phyloP scores from a whole-genome alignment of 2,113 vertebrate species.

The Sakesphorus luctuosus region DNA sequence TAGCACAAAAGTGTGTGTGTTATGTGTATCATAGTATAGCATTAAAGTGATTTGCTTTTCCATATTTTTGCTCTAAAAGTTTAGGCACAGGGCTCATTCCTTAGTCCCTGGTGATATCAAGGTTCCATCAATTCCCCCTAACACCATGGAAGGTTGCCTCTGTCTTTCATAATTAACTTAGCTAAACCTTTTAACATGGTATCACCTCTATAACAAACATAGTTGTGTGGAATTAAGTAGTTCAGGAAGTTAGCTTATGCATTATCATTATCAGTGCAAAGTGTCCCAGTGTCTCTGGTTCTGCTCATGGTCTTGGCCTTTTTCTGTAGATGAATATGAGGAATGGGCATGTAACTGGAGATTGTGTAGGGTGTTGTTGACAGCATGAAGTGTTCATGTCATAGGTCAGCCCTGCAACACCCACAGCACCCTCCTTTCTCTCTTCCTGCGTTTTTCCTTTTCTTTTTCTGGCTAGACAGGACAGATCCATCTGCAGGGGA shows the following conservation, averaged over 20 bases:
- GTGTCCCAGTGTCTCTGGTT: background rate
- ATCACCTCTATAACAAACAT: background rate
- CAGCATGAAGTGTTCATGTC: background rate
- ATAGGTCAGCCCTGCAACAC: background rate
- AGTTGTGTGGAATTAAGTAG: background rate
- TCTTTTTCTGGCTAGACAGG: background rate
- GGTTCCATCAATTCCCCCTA: background rate
- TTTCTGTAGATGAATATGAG: accelerated
- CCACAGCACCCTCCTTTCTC: background rate
- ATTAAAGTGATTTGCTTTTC: background rate
- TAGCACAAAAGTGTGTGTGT: background rate
- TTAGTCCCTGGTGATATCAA: background rate
- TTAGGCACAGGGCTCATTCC: background rate
- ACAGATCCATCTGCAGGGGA: background rate
- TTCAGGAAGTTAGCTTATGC: background rate
- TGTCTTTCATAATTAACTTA: background rate
- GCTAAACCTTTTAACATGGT: background rate
- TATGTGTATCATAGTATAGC: background rate
- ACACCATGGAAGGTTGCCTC: background rate
- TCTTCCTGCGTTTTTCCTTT: background rate
- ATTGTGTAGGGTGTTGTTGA: background rate
- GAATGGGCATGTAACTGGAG: background rate
- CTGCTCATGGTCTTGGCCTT: background rate
- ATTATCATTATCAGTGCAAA: background rate
- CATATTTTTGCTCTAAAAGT: background rate